A percentile compares a stretch with the other conserved stretches of the same genome.
These are phyloP conservation scores for Amblyornis subalaris DNA, from an alignment of 2,113 vertebrate genomes.

Conservation along the genomic window DNA sequence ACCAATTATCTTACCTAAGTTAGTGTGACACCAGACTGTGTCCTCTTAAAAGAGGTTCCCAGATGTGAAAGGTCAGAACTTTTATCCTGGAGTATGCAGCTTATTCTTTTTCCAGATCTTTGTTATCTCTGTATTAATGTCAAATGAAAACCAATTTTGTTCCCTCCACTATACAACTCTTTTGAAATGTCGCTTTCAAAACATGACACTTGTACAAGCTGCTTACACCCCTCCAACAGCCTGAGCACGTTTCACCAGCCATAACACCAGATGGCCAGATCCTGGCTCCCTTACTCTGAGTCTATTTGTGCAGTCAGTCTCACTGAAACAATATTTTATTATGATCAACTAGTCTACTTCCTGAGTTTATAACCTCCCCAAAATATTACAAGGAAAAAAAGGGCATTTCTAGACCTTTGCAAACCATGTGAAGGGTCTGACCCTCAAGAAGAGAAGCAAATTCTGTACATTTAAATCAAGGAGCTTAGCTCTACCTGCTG, in stretches of 20 bases:
- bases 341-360: background rate
- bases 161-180: background rate
- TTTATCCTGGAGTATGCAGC: background rate
- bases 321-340: background rate
- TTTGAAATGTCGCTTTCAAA: background rate
- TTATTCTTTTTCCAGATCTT: background rate
- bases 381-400: background rate
- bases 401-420: background rate
- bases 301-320: background rate
- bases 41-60: background rate
- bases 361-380: background rate
- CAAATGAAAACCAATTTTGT: background rate
- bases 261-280: background rate
- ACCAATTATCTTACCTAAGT: background rate
- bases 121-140: background rate
- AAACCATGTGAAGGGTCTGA: background rate
- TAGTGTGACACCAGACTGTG: background rate
- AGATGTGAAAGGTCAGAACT: background rate
- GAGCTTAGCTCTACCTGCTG: background rate
- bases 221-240: background rate
- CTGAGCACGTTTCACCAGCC: background rate
- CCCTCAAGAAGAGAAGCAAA: background rate
- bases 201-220: background rate
- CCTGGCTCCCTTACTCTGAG: background rate
- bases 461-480: background rate